Conservation (phyloP, 2,797 vertebrate genomes). For the Setipinna tenuifilis region DNA sequence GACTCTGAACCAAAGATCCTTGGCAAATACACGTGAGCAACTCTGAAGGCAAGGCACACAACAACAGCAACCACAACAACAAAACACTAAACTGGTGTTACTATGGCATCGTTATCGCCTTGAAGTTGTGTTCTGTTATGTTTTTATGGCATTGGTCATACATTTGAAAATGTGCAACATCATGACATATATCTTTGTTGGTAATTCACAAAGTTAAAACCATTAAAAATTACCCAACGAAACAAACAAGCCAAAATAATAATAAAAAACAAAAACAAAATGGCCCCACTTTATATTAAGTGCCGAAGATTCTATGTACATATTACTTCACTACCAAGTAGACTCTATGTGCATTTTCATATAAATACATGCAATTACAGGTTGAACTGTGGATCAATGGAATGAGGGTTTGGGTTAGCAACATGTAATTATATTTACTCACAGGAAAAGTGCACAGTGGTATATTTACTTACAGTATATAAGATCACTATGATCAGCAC, state of each 20-base stretch:
- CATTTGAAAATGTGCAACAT: conserved; percentile 9
- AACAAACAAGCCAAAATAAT: conserved; percentile 1
- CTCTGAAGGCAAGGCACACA: conserved; percentile 15
- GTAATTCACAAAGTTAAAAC: conserved; percentile 2
- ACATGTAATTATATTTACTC: conserved; percentile 26
- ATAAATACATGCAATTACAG: conserved; percentile 25
- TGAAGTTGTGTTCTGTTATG: conserved; percentile 23
- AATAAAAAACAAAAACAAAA: neutral
- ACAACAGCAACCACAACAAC: conserved; percentile 21
- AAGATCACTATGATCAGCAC: neutral
- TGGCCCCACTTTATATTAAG: conserved; percentile 21
- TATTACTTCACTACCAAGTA: neutral
- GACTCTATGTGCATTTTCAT: neutral
- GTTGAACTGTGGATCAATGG: neutral
- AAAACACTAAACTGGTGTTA: conserved; percentile 5
- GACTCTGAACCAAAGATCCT: conserved; percentile 1
- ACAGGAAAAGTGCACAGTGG: conserved; percentile 19
- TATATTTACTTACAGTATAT: neutral
- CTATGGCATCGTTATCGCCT: conserved; percentile 9
- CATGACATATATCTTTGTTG: conserved; percentile 16
- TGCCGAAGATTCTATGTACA: conserved; percentile 7
- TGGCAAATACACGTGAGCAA: conserved; percentile 16
- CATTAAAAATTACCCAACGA: neutral
- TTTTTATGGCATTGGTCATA: conserved; percentile 12
- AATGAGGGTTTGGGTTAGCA: neutral